Evolutionary conservation across 2,113 vertebrate species (phyloP).

Genomic region (Ochotona princeps): DNA sequence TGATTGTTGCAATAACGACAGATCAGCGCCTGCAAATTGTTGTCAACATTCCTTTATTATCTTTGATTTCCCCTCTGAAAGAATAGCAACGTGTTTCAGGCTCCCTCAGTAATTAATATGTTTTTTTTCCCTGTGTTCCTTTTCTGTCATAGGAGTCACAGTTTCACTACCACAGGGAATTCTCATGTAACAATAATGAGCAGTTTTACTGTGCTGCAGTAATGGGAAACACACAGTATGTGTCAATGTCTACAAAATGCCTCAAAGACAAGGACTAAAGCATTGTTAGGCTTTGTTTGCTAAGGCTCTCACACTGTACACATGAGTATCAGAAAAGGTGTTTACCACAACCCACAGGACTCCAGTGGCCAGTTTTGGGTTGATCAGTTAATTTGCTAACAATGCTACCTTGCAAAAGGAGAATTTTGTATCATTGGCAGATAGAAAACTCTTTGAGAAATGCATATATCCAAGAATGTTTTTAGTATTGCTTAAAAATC

Average conservation of each 20-base stretch:
- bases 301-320: background rate
- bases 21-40: background rate
- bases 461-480: background rate
- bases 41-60: background rate
- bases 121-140: background rate
- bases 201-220: background rate
- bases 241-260: background rate
- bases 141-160: background rate
- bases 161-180: background rate
- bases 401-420: background rate
- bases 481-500: constrained; percentile 44
- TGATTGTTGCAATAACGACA: background rate
- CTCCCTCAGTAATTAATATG: constrained; percentile 32
- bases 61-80: background rate
- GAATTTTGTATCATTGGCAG: background rate
- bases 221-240: background rate
- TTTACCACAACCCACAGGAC: background rate
- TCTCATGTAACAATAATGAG: background rate
- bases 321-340: background rate
- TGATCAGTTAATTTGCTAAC: background rate
- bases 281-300: background rate
- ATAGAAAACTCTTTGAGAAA: constrained; percentile 14
- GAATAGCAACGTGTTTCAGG: background rate
- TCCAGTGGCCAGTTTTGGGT: background rate
- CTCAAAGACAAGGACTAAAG: constrained; percentile 34